Evolutionary conservation across 2,888 invertebrate species (phyloP).

Genomic region (Gasteruption jaculator): DNA sequence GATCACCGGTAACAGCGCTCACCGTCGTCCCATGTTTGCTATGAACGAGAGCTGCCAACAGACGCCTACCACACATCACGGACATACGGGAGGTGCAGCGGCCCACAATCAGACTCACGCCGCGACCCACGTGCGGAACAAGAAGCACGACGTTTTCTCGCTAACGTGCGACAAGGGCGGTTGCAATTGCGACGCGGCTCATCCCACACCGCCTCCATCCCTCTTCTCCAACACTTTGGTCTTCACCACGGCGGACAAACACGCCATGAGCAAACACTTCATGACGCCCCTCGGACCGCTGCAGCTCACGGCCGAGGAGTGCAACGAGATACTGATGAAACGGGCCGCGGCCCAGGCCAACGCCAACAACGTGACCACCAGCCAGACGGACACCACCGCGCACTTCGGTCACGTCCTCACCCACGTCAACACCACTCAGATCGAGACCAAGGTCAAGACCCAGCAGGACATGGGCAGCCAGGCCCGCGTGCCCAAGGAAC

Average conservation of each 20-base stretch:
- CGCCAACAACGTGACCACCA: conserved; percentile 42
- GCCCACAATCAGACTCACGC: conserved; percentile 54
- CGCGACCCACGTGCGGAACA: conserved; percentile 47
- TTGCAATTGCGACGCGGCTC: conserved; percentile 49
- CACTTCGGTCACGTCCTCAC: conserved; percentile 48
- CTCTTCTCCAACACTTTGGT: conserved; percentile 48
- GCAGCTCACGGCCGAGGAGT: conserved; percentile 72
- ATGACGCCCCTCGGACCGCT: conserved; percentile 70
- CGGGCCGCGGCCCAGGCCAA: conserved; percentile 60
- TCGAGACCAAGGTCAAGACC: conserved; percentile 56
- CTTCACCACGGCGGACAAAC: conserved; percentile 48
- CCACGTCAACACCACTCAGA: conserved; percentile 53
- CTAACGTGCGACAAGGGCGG: conserved; percentile 48
- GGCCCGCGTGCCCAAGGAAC: conserved; percentile 61
- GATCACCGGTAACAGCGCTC: conserved; percentile 41
- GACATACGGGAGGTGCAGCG: conserved; percentile 37
- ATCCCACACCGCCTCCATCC: conserved; percentile 43
- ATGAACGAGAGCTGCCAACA: conserved; percentile 49
- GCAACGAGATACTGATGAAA: conserved; percentile 74
- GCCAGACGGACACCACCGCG: conserved; percentile 41
- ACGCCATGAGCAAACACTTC: conserved; percentile 59
- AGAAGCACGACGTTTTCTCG: conserved; percentile 49
- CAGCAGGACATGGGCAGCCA: conserved; percentile 59
- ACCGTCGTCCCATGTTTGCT: conserved; percentile 46
- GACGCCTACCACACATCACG: conserved; percentile 40